Evolutionary conservation across 2,888 invertebrate genomes (phyloP).

Genomic region (Xestia sexstrigata): DNA sequence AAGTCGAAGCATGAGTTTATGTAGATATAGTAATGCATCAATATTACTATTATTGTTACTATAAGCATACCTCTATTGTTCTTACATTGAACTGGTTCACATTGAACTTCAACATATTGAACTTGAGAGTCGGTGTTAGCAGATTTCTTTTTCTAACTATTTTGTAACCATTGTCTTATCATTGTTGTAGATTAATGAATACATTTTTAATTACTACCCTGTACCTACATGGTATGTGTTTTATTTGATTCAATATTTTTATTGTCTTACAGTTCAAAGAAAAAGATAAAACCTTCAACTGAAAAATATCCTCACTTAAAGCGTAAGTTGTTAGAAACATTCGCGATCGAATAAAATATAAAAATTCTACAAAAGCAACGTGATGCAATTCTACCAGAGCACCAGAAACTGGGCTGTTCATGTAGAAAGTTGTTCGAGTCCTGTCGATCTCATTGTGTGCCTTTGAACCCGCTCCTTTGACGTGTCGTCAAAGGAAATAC

Average conservation of each 20-base stretch:
- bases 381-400: slow-evolving; percentile 45
- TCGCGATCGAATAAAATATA: not conserved
- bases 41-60: not conserved
- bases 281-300: not conserved
- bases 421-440: slow-evolving; percentile 57
- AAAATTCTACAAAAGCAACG: slow-evolving; percentile 27
- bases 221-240: not conserved
- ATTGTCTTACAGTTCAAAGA: not conserved
- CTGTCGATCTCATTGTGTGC: slow-evolving; percentile 60
- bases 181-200: not conserved
- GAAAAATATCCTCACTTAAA: not conserved
- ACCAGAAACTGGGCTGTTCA: slow-evolving; percentile 43
- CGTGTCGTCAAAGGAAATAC: slow-evolving; percentile 63
- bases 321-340: not conserved
- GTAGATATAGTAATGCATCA: not conserved
- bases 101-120: not conserved
- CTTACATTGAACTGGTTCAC: not conserved
- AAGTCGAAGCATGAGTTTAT: not conserved
- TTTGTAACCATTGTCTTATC: not conserved
- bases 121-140: too few relatives aligned
- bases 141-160: too few relatives aligned
- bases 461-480: slow-evolving; percentile 65
- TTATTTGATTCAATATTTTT: not conserved
- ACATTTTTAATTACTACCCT: not conserved
- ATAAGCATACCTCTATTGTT: not conserved